Evolutionary conservation across 2,113 vertebrate species (phyloP), one percentile per base, ranked within the genome.

Genomic region (Argyrosomus japonicus): DNA sequence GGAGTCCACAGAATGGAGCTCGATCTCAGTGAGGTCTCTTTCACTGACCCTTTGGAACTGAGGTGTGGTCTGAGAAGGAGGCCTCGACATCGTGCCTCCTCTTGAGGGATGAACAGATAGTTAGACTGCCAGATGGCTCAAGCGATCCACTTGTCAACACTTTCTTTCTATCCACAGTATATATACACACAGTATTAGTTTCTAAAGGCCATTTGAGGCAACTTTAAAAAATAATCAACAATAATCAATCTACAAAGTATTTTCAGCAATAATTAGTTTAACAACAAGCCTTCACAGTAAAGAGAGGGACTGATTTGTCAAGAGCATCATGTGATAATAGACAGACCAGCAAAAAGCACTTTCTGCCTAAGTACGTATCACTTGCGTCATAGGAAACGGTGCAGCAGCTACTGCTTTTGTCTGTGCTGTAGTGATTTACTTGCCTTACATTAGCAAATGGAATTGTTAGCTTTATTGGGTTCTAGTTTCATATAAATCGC

Each of bases 1-100:
- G 83, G 98, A 99, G 83, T 97, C 97, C 84, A 99, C 97, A 0
- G 89, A 95, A 62, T 95, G 95, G 23, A 99, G 95, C 84, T 93
- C 93, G 50, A 99, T 96, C 90, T 98, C 97, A 0, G 95, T 95
- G 68, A 96, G 93, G 58, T 95, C 96, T 90, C 90, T 87, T 13
- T 95, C 94, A 25, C 92, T 96, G 91, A 96, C 90, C 60, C 93
- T 87, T 87, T 91, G 81, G 88, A 91, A 93, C 71, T 78, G 90
- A 60, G 91, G 93, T 11, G 89, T 91, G 14, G 90, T 87, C 87
- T 94, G 90, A 23, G 92, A 93, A 32, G 93, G 70, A 48, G 92
- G 90, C 62, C 93, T 93, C 4, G 92, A 92, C 92, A 93, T 96
- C 64, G 73, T 68, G 27, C 50, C 89, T 79, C 60, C n/a, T 57